Conservation (phyloP, 2,113 vertebrate species). For the Microtus oregoni region DNA sequence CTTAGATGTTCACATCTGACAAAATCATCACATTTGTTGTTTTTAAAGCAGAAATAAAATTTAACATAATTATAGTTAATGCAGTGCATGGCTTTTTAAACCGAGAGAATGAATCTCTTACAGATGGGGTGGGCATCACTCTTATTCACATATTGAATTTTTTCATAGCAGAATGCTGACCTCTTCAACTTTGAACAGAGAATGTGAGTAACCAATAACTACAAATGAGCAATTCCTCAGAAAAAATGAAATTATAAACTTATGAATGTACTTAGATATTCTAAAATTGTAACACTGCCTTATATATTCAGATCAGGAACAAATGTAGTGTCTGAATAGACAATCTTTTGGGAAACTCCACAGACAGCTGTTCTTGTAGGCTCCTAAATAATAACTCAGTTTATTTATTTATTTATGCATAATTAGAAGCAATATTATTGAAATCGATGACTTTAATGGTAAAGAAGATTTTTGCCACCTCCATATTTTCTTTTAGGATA, state of each 20-base stretch:
- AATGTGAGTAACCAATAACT: neutral
- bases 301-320: neutral
- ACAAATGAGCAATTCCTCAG: neutral
- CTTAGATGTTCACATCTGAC: neutral
- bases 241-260: constrained; percentile 42
- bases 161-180: neutral
- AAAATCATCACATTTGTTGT: neutral
- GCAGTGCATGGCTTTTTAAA: neutral
- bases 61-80: neutral
- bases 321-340: constrained; percentile 12
- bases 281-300: neutral
- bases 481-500: neutral
- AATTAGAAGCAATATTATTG: constrained; percentile 22
- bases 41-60: constrained; percentile 25
- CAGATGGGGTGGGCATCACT: neutral
- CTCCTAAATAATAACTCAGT: constrained; percentile 18
- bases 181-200: constrained; percentile 42
- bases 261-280: constrained; percentile 28
- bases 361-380: constrained; percentile 4
- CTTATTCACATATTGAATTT: neutral
- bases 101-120: neutral
- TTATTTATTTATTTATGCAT: neutral
- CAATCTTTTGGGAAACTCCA: constrained; percentile 12
- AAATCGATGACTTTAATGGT: neutral
- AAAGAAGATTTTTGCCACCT: neutral